phyloP scores from a whole-genome alignment of 2,113 vertebrate species.

The Fulmarus glacialis region DNA sequence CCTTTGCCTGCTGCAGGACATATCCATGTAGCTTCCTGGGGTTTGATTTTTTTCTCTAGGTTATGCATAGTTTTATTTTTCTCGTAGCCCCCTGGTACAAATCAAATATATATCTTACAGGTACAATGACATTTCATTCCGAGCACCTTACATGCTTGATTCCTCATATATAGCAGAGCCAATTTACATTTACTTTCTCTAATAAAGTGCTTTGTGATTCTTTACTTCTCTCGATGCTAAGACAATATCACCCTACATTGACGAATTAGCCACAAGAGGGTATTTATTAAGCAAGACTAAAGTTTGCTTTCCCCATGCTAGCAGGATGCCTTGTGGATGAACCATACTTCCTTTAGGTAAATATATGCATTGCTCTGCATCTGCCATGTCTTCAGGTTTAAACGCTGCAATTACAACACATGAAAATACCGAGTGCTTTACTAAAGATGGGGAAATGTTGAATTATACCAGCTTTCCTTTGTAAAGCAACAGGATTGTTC shows the following conservation, averaged over 20 bases:
- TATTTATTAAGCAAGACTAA: conserved; percentile 2
- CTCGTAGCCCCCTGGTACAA: not conserved
- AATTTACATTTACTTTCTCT: conserved; percentile 43
- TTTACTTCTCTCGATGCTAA: conserved; percentile 18
- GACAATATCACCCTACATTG: not conserved
- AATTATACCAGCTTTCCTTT: not conserved
- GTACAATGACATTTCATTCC: conserved; percentile 6
- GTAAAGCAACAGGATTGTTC: not conserved
- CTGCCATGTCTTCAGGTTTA: conserved; percentile 20
- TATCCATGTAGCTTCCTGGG: not conserved
- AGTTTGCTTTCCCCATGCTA: conserved; percentile 10
- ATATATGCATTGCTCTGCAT: not conserved
- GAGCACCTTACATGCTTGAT: not conserved
- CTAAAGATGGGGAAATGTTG: not conserved
- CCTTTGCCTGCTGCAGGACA: not conserved
- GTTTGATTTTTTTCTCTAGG: not conserved
- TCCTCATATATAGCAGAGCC: not conserved
- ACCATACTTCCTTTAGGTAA: conserved; percentile 13
- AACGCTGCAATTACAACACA: conserved; percentile 6
- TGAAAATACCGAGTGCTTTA: not conserved
- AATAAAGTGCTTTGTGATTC: not conserved
- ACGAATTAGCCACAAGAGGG: conserved; percentile 31
- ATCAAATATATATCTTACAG: not conserved
- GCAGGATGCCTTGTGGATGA: not conserved
- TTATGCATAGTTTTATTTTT: not conserved